Base-by-base conservation (phyloP, 2,888 invertebrate genomes). In the Ophraella communa region DNA sequence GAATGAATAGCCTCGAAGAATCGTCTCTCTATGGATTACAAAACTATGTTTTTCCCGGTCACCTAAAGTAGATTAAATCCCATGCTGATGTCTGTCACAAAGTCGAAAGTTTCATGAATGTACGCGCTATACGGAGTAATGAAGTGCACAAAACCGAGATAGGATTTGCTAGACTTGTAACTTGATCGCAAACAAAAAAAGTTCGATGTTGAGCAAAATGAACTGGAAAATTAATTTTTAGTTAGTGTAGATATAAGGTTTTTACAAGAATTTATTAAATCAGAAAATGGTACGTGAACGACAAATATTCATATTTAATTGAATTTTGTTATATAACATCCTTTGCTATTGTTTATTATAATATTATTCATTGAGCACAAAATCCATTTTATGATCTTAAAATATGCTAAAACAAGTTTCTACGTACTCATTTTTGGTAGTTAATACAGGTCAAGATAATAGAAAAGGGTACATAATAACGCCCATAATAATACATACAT, bases 21-120 rank as follows among this genome's bases (percentile, higher is more conserved):
- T 54, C 54, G 39, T 27, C 55, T 49, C n/a, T n/a, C 49, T 3
- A 24, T 42, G 55, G 55, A 55, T 55, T 55, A 55, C 42, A 18
- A 55, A 55, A 44, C 55, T 55, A 55, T 55, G 55, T 44, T 55
- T 55, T 55, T 55, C 27, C 44, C 55, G 55, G 42, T 44, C 23
- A 42, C 42, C 55, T 8, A 55, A 55, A 55, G 42, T 24, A 55
- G 42, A 55, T 42, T 55, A 42, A 42, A 55, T 55, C 42, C 55
- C 14, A 21, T 14, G 21, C 8, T 14, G 23, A 42, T 55, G 42
- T 42, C 42, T 42, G 55, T 42, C 42, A 55, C 55, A 55, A 42
- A 55, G 55, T 55, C 27, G 18, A 23, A 35, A 54, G 39, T 54
- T 54, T 21, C 27, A 55, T 55, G 55, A 27, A 55, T 42, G 27